These are phyloP conservation scores for Arctocebus calabarensis DNA, from an alignment of 2,797 vertebrate genomes.

Conservation along the genomic window DNA sequence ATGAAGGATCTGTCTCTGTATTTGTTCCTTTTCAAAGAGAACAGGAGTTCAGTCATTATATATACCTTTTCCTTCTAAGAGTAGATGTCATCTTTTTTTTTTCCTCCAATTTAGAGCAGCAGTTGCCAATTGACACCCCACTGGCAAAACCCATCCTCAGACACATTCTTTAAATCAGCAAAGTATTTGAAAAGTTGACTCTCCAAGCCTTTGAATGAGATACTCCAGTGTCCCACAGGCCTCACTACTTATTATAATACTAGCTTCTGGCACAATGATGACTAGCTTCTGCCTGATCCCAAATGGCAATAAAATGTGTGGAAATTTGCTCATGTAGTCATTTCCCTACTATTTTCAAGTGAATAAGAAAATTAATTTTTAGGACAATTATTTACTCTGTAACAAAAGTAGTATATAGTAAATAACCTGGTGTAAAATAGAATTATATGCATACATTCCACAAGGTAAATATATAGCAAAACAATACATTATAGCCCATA, in stretches of 20 bases:
- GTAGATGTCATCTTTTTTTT: too few relatives aligned
- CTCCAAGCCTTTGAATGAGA: background rate
- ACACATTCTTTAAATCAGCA: background rate
- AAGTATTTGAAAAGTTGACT: background rate
- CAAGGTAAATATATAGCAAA: background rate
- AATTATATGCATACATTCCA: background rate
- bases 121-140: background rate
- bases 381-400: background rate
- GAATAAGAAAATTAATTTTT: background rate
- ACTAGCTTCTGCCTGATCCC: background rate
- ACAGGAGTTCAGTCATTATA: background rate
- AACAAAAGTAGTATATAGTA: background rate
- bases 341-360: background rate
- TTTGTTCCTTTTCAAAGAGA: background rate
- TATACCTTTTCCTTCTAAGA: background rate
- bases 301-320: background rate
- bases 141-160: background rate
- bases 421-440: background rate
- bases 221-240: fast-evolving
- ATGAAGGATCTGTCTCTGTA: background rate
- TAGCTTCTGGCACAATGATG: background rate
- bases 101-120: background rate
- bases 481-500: background rate
- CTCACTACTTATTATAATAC: background rate
- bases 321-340: background rate